phyloP scores from a whole-genome alignment of 2,113 vertebrate species.

The Melierax canorus region DNA sequence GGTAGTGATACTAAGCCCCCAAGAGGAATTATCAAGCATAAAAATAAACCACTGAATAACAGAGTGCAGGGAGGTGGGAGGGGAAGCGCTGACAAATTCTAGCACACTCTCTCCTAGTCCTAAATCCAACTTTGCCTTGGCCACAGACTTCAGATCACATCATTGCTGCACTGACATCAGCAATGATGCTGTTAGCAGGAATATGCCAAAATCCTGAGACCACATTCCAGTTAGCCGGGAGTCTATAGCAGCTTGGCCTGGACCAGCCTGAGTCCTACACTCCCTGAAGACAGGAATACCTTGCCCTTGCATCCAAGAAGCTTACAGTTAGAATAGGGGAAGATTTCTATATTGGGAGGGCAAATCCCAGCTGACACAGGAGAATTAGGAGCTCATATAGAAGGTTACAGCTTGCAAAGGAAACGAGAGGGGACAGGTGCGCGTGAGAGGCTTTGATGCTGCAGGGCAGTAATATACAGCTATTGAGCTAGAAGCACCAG shows the following conservation, averaged over 20 bases:
- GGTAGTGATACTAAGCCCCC: too few relatives aligned
- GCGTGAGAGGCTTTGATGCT: background rate
- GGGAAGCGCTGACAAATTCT: background rate
- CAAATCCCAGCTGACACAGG: constrained; percentile 47
- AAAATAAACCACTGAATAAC: background rate
- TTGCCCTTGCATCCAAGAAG: constrained; percentile 36
- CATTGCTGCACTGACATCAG: background rate
- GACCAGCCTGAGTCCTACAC: background rate
- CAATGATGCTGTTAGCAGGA: background rate
- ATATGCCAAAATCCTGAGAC: background rate
- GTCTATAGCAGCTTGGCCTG: background rate
- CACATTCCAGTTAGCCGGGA: fast-evolving
- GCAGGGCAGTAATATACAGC: background rate
- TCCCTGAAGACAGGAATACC: background rate
- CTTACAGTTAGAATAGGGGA: constrained; percentile 9
- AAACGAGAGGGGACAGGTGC: background rate
- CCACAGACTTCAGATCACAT: background rate
- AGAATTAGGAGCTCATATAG: constrained; percentile 11
- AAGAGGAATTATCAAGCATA: background rate
- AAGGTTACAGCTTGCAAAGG: background rate
- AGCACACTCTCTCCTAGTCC: background rate
- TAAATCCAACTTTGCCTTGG: background rate
- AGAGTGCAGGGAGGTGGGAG: background rate
- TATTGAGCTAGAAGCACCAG: background rate
- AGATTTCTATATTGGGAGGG: constrained; percentile 33